Evolutionary conservation across 2,888 invertebrate species (phyloP).

Genomic region (Pinctada fucata): DNA sequence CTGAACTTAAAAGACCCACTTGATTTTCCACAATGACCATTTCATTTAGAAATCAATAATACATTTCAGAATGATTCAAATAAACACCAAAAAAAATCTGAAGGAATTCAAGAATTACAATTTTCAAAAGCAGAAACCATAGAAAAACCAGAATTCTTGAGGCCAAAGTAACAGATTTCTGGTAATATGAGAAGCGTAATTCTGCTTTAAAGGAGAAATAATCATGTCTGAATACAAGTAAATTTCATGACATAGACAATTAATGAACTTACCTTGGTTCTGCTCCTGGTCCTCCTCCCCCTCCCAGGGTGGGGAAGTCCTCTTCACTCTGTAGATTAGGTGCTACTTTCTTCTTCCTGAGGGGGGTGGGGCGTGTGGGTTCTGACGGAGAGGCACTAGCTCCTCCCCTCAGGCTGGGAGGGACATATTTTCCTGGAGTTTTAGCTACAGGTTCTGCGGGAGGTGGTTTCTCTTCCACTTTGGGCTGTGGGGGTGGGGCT

Average conservation of each 20-base stretch:
- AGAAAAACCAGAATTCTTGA: too few relatives aligned
- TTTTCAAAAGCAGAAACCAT: too few relatives aligned
- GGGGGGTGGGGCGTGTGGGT: slow-evolving; percentile 45
- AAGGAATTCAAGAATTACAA: too few relatives aligned
- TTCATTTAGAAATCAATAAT: too few relatives aligned
- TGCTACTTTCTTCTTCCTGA: slow-evolving; percentile 62
- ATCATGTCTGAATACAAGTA: too few relatives aligned
- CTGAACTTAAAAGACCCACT: too few relatives aligned
- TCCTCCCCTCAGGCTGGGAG: slow-evolving; percentile 59
- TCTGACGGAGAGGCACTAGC: slow-evolving; percentile 32
- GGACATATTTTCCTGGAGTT: slow-evolving; percentile 63
- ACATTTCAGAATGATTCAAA: too few relatives aligned
- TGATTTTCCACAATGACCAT: too few relatives aligned
- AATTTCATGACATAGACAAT: background rate
- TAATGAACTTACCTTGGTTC: slow-evolving; percentile 9
- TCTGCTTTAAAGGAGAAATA: too few relatives aligned
- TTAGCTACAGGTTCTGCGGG: slow-evolving; percentile 17
- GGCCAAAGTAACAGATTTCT: too few relatives aligned
- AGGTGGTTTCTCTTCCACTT: slow-evolving; percentile 21
- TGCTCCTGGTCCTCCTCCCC: slow-evolving; percentile 50
- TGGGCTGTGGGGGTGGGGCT: slow-evolving; percentile 3
- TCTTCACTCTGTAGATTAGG: slow-evolving; percentile 72
- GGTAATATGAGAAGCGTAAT: too few relatives aligned
- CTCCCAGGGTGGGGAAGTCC: slow-evolving; percentile 73
- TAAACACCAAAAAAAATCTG: too few relatives aligned